Evolutionary conservation across 2,888 invertebrate species (phyloP), one percentile per base, ranked within the genome.

Genomic region (Heliconius sara): DNA sequence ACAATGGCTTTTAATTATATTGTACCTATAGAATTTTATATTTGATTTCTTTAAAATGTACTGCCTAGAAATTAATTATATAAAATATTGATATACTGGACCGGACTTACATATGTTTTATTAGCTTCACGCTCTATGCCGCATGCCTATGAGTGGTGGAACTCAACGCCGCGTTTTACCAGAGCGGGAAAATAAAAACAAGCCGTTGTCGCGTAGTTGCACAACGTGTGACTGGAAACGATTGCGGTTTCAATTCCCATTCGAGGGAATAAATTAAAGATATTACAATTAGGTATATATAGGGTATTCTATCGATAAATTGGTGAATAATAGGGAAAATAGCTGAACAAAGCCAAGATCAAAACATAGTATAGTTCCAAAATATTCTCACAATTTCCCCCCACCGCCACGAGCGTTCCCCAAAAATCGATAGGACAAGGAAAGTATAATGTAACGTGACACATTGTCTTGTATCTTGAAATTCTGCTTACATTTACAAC

Each of bases 381-480:
- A 68, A 39, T 16, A 68, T 12, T 68, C 68, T 13, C n/a, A n/a
- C 16, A 25, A 70, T 70, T 25, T 2, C 12, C 43, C n/a, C 25
- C n/a, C 22, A 68, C 7, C 67, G 4, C 67, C 10, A 16, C 43
- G 25, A 70, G 43, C 6, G 13, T 43, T 47, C 16, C 22, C 70
- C 25, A 16, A 25, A 70, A 70, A 70, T 70, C 70, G 25, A 70
- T 70, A 16, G 25, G 7, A 9, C 25, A 19, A 47, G 47, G 16
- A 70, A 43, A 65, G 65, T 65, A 47, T 70, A 70, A 70, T 70
- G 70, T 70, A 47, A 70, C 43, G 70, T 70, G 39, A 60, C 73
- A 73, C 34, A 73, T 73, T n/a, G 57, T 60, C 34, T 16, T 73
- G 73, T 60, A 34, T 39, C 73, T 22, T 73, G 25, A 39, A 60